Percentiles rank a stretch among this genome's conserved stretches.
phyloP scores from a whole-genome alignment of 2,797 vertebrate genomes.

The Hozukius guyotensis region DNA sequence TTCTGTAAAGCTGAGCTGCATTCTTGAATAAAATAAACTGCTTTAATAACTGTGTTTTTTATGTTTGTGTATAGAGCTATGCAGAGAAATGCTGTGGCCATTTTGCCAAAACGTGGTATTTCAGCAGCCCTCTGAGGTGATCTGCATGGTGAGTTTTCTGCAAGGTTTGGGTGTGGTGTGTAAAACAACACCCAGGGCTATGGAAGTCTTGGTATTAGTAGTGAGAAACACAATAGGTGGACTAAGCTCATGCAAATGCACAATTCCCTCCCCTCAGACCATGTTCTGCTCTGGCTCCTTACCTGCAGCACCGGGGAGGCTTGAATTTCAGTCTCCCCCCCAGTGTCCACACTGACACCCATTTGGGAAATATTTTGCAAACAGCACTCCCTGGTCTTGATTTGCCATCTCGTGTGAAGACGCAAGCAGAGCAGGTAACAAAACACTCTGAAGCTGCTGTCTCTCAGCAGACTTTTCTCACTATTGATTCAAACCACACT shows the following conservation, averaged over 20 bases:
- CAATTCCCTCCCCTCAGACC: neutral
- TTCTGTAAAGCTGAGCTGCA: neutral
- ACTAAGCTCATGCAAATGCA: slow-evolving; percentile 24
- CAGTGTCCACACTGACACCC: neutral
- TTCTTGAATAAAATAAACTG: neutral
- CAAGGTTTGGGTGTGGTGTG: slow-evolving; percentile 37
- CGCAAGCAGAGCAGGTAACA: neutral
- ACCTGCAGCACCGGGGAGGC: neutral
- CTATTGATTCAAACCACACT: too few relatives aligned
- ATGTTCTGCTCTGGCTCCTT: neutral
- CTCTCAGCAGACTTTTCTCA: neutral
- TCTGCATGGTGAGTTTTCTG: neutral
- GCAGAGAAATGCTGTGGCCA: too few relatives aligned
- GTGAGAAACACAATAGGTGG: slow-evolving; percentile 19
- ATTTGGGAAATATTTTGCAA: slow-evolving; percentile 21
- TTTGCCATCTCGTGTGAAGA: neutral
- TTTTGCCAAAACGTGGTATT: neutral
- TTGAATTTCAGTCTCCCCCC: slow-evolving; percentile 14
- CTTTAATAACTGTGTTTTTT: neutral
- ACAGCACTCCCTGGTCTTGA: slow-evolving; percentile 5
- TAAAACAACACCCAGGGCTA: slow-evolving; percentile 51
- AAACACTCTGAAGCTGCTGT: neutral
- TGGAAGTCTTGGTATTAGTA: neutral
- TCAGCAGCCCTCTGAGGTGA: neutral
- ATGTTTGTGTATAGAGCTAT: neutral